A percentile compares a stretch with the other conserved stretches of the same genome.
phyloP scores from a whole-genome alignment of 2,113 vertebrate genomes.

The Strigops habroptila region DNA sequence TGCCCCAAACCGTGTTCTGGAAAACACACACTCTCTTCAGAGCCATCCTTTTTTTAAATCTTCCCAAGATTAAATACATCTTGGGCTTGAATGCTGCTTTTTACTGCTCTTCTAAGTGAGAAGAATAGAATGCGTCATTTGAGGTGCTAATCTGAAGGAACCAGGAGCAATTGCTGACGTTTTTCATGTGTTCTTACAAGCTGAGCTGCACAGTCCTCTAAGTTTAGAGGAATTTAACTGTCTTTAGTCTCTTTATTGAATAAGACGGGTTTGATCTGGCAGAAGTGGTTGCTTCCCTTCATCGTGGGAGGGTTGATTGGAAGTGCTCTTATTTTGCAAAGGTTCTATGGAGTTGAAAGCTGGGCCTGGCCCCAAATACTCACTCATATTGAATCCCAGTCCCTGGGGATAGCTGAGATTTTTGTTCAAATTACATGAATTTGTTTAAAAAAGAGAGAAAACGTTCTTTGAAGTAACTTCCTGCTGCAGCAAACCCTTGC shows the following conservation, averaged over 20 bases:
- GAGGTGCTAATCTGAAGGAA: background rate
- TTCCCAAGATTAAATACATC: background rate
- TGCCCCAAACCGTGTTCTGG: background rate
- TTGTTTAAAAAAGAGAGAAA: background rate
- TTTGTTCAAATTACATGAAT: background rate
- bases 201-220: background rate
- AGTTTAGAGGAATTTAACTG: background rate
- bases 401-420: background rate
- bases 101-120: background rate
- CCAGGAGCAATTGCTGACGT: background rate
- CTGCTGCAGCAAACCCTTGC: background rate
- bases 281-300: background rate
- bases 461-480: background rate
- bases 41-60: background rate
- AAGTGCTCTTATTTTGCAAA: background rate
- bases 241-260: background rate
- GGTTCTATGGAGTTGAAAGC: background rate
- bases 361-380: background rate
- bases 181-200: background rate
- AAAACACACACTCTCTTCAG: background rate
- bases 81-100: background rate
- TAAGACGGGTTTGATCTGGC: background rate
- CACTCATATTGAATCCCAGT: background rate
- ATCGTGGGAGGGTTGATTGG: background rate
- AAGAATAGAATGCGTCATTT: background rate